Base-by-base conservation (phyloP, 1,140 invertebrate species). In the Wasmannia auropunctata region DNA sequence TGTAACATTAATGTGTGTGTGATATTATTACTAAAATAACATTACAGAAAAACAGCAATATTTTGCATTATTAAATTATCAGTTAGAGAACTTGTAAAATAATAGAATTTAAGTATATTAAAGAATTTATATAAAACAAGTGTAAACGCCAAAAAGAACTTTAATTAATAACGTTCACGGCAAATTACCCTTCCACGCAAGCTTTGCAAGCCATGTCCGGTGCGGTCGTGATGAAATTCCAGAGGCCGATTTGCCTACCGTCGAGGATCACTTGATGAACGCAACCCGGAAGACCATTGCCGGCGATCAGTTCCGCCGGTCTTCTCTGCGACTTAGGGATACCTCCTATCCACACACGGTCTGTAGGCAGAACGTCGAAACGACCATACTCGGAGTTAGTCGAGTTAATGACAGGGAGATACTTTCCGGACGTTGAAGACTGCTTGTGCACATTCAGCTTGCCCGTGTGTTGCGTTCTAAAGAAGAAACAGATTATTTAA, bases 211-310 rank as follows among this genome's bases (percentile, higher is more conserved):
- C 96, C 81, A 96, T 95, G 87, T 96, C 96, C n/a, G 95, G 93
- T 37, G 95, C 93, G 81, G 97, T 96, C 43, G 96, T 95, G 1
- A 95, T 85, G 92, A 99, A 99, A 94, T 99, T 98, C 98, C 98
- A 99, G 0, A 99, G 95, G 0, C 98, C 98, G 62, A 99, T 95
- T 0, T 96, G 96, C 43, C 96, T 96, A 6, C 97, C 97, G 94
- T 99, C 98, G 1, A 98, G 95, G 84, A 96, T 96, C 0, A 99
- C 94, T 86, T 98, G 96, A 93, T 98, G 96, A 7, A 99, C 95
- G 80, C 98, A 98, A 0, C 97, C 98, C 28, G 96, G 95, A 6
- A 97, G 93, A 1, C 96, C 97, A 60, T 93, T 94, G 0, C 92
- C 85, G 1, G 93, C 94, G 8, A 92, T 95, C 28, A 96, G 91